Evolutionary conservation across 2,888 invertebrate genomes (phyloP).

Genomic region (Diloba caeruleocephala): DNA sequence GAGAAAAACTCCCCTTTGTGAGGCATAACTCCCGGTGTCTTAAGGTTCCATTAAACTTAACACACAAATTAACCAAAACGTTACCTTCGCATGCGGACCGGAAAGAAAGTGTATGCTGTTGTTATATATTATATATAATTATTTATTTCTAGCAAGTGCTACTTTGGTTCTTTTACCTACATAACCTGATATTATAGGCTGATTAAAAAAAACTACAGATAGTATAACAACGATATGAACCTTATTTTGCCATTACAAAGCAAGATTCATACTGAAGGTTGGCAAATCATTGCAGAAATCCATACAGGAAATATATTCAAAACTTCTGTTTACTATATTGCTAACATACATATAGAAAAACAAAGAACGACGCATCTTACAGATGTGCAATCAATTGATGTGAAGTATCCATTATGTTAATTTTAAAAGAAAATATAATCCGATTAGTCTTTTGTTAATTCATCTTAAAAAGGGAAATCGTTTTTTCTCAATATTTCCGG

Average conservation of each 20-base stretch:
- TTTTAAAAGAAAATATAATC: slow-evolving; percentile 11
- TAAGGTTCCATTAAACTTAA: slow-evolving; percentile 78
- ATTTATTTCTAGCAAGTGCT: too few relatives aligned
- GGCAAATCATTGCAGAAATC: too few relatives aligned
- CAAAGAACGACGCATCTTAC: not conserved
- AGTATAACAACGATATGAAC: too few relatives aligned
- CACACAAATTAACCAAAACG: slow-evolving; percentile 76
- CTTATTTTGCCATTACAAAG: too few relatives aligned
- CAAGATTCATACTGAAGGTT: too few relatives aligned
- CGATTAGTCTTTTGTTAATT: slow-evolving; percentile 27
- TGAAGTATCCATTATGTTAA: not conserved
- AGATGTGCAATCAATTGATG: not conserved
- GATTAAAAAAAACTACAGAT: too few relatives aligned
- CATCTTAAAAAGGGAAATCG: slow-evolving; percentile 55
- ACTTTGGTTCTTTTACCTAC: too few relatives aligned
- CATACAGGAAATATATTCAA: not conserved
- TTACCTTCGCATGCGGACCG: slow-evolving; percentile 52
- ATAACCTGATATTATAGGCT: too few relatives aligned
- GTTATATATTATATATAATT: slow-evolving; percentile 44
- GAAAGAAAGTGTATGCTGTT: slow-evolving; percentile 42
- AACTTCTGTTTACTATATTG: not conserved
- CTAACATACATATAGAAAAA: not conserved
- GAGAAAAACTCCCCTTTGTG: slow-evolving; percentile 75
- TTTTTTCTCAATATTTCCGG: slow-evolving; percentile 61
- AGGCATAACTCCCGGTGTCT: slow-evolving; percentile 62